phyloP scores from a whole-genome alignment of 2,888 invertebrate species.

The Electrophaes corylata region DNA sequence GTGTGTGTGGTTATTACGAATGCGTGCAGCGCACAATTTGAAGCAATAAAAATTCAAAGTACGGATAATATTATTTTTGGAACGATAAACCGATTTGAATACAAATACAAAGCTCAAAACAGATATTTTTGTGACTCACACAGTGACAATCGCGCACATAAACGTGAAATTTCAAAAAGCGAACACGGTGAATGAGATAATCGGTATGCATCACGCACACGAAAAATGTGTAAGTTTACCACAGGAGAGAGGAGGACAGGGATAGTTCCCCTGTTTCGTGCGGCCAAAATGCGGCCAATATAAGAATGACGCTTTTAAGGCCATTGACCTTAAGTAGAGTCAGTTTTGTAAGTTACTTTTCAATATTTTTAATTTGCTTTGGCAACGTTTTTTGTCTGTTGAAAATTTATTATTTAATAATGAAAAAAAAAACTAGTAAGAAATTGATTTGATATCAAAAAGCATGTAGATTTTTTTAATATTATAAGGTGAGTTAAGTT shows the following conservation, averaged over 20 bases:
- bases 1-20: constrained; percentile 32
- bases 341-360: constrained; percentile 42
- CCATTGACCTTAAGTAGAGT: constrained; percentile 68
- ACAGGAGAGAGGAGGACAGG: constrained; percentile 61
- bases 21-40: constrained; percentile 51
- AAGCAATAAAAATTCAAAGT: constrained; percentile 63
- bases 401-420: background rate
- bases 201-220: constrained; percentile 80
- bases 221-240: constrained; percentile 66
- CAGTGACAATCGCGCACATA: constrained; percentile 58
- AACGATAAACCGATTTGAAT: constrained; percentile 61
- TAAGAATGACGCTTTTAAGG: constrained; percentile 82
- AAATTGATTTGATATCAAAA: no score
- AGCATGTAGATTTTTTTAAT: no score
- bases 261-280: constrained; percentile 66
- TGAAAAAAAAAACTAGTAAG: no score
- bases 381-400: background rate
- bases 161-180: constrained; percentile 70
- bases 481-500: no score
- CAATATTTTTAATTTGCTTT: constrained; percentile 7
- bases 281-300: constrained; percentile 81
- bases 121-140: constrained; percentile 76
- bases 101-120: constrained; percentile 61
- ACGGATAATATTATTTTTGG: constrained; percentile 63
- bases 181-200: constrained; percentile 72